phyloP scores from a whole-genome alignment of 2,888 invertebrate species.

The Bhutanitis thaidina region DNA sequence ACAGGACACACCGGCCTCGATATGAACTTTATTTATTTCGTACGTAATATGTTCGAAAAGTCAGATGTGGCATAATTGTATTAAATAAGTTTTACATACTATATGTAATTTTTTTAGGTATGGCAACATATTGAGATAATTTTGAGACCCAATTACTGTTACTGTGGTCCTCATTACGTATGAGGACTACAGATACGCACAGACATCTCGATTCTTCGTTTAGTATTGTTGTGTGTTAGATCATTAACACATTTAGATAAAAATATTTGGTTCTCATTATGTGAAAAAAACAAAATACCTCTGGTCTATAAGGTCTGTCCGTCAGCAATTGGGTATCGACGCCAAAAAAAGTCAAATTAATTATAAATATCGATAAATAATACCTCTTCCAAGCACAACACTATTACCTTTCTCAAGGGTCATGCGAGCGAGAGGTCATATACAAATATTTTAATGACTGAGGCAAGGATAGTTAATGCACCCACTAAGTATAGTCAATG shows the following conservation, averaged over 20 bases:
- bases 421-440: neutral
- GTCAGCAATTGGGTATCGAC: neutral
- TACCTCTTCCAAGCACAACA: neutral
- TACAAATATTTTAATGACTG: neutral
- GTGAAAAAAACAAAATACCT: no score
- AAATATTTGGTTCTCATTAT: no score
- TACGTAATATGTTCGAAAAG: neutral
- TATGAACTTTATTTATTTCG: neutral
- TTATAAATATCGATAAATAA: neutral
- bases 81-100: neutral
- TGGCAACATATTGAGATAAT: neutral
- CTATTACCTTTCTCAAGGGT: neutral
- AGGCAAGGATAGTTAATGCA: no score
- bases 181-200: no score
- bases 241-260: no score
- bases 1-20: neutral
- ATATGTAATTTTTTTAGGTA: neutral
- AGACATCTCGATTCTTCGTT: no score
- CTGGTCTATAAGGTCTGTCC: no score
- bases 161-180: no score
- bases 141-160: no score
- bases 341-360: neutral
- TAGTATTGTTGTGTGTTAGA: no score
- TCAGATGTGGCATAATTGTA: slow-evolving; percentile 1
- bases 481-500: no score